These are phyloP conservation scores for Bombus pyrosoma DNA, from an alignment of 1,140 invertebrate species.

Conservation along the genomic window DNA sequence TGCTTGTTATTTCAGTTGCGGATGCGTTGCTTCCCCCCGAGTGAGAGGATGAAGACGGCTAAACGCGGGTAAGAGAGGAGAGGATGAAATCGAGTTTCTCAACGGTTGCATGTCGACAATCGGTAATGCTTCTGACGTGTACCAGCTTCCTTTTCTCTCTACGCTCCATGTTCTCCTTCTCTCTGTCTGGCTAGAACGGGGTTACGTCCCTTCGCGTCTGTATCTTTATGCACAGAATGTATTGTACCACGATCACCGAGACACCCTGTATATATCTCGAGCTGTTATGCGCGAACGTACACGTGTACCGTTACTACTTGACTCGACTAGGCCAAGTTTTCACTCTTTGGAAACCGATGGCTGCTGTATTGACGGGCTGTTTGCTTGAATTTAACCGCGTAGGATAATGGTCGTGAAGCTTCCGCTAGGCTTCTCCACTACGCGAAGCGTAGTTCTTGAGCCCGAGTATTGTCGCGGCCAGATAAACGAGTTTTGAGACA, in stretches of 20 bases:
- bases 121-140: slow-evolving; percentile 48
- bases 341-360: slow-evolving; percentile 12
- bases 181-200: background rate
- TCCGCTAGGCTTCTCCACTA: slow-evolving; percentile 37
- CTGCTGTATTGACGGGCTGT: slow-evolving; percentile 37
- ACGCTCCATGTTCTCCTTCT: background rate
- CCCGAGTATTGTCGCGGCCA: slow-evolving; percentile 47
- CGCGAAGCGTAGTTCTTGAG: slow-evolving; percentile 41
- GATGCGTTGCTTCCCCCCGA: slow-evolving; percentile 43
- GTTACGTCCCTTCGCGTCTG: background rate
- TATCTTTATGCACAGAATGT: background rate
- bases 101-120: slow-evolving; percentile 57
- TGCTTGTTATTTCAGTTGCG: slow-evolving; percentile 63
- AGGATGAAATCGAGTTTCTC: slow-evolving; percentile 56
- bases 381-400: slow-evolving; percentile 22
- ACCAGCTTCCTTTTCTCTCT: background rate
- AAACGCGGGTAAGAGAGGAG: background rate
- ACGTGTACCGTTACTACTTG: background rate
- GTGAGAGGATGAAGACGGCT: slow-evolving; percentile 1
- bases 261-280: background rate
- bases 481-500: slow-evolving; percentile 65
- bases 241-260: background rate
- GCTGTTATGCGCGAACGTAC: background rate
- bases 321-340: slow-evolving; percentile 17
- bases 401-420: slow-evolving; percentile 1